Evolutionary conservation across 2,113 vertebrate genomes (phyloP), one percentile per base, ranked within the genome.

Genomic region (Leucopsar rothschildi): DNA sequence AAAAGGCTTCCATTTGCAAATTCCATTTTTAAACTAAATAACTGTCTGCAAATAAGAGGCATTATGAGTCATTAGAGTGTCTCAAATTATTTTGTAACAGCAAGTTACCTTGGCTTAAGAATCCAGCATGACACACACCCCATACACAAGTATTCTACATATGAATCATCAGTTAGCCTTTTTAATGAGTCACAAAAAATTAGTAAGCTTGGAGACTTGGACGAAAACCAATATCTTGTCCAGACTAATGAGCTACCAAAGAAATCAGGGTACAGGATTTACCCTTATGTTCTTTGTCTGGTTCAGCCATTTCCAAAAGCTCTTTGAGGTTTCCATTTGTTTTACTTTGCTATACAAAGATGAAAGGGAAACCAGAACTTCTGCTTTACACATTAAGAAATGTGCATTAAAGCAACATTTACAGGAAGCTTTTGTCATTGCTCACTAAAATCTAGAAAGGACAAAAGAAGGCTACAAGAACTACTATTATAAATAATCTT

Each of bases 311-410:
- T 72, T 93, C n/a, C 66, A 92, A 65, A 92, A 90, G 20, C 50
- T 82, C 44, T 77, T 65, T 1, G 4, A 88, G 22, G 17, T 71
- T 66, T 37, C 15, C 12, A 12, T 71, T 50, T 68, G 31, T 75
- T 92, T 78, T 61, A 33, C 31, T 80, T 82, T 88, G 66, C 39
- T 29, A 9, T 10, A 42, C 37, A 50, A 57, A 82, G 63, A 85
- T 27, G 59, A 66, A 94, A 6, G 1, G 59, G 84, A 88, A 94
- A 82, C 59, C 50, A 94, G 79, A 90, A 95, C 90, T 97, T 95
- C 96, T 97, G 90, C 93, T 96, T 95, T 90, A 80, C 17, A 45
- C 37, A 39, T 12, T 61, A 25, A 96, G 85, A 96, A 94, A 89
- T 56, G 25, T 71, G 9, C 56, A 84, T 78, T 71, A 92, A 94